These are phyloP conservation scores for Xylota segnis DNA, from an alignment of 2,888 invertebrate species.

Conservation along the genomic window DNA sequence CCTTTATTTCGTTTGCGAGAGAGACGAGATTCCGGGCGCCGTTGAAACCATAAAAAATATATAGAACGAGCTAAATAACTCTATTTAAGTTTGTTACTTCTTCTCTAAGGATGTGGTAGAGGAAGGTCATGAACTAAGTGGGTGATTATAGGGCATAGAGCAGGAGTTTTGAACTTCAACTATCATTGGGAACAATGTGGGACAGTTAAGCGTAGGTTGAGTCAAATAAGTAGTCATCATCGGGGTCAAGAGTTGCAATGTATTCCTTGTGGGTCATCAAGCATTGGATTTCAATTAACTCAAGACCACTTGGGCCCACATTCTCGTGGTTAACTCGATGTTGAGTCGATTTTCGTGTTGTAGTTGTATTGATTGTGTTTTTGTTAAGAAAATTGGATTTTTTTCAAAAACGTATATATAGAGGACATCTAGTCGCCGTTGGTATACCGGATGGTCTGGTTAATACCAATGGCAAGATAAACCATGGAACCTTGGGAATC, in stretches of 20 bases:
- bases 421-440: too few relatives aligned
- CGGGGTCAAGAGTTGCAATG: not conserved
- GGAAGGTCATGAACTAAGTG: conserved; percentile 42
- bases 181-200: conserved; percentile 1
- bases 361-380: too few relatives aligned
- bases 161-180: conserved; percentile 33
- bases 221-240: not conserved
- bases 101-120: conserved; percentile 26
- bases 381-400: too few relatives aligned
- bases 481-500: too few relatives aligned
- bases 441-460: too few relatives aligned
- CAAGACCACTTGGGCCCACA: too few relatives aligned
- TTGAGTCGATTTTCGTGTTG: too few relatives aligned
- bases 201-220: not conserved
- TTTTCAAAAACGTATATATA: too few relatives aligned
- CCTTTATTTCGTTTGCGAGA: conserved; percentile 48
- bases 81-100: conserved; percentile 61
- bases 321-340: too few relatives aligned
- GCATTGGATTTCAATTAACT: too few relatives aligned
- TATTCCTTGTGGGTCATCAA: too few relatives aligned
- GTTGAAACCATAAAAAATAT: conserved; percentile 77
- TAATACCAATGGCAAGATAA: too few relatives aligned
- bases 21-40: conserved; percentile 78
- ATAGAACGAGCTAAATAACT: conserved; percentile 67
- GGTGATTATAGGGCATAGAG: conserved; percentile 39